Evolutionary conservation across 2,888 invertebrate genomes (phyloP).

Genomic region (Netelia fuscicornis): DNA sequence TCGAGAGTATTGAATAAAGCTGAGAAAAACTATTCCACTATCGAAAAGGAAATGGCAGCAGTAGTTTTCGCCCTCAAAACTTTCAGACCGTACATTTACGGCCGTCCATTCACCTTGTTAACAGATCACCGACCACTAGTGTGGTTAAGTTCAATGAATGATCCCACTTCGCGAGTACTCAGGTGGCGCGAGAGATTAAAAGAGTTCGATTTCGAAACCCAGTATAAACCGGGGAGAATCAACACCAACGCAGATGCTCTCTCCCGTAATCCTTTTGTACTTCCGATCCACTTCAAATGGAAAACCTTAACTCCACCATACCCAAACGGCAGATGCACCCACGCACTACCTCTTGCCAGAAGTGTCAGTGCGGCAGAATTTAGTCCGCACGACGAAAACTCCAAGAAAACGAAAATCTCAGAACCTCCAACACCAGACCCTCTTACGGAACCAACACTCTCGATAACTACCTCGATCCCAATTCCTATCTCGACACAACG

Average conservation of each 20-base stretch:
- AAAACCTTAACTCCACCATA: too few species aligned
- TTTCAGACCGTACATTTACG: neutral
- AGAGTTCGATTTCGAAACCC: neutral
- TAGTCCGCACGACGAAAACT: too few species aligned
- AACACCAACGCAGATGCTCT: neutral
- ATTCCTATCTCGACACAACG: too few species aligned
- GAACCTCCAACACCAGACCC: too few species aligned
- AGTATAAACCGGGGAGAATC: neutral
- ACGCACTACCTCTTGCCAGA: too few species aligned
- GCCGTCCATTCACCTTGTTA: conserved; percentile 8
- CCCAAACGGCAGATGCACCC: too few species aligned
- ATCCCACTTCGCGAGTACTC: neutral
- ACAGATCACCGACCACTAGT: conserved; percentile 10
- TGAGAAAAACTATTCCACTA: neutral
- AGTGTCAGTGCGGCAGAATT: too few species aligned
- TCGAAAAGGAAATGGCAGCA: neutral
- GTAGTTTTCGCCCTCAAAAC: neutral
- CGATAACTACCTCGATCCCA: too few species aligned
- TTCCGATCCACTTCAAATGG: too few species aligned
- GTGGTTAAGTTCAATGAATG: neutral
- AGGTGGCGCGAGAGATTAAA: neutral
- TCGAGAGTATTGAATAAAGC: conserved; percentile 5
- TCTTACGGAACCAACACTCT: too few species aligned
- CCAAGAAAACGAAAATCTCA: too few species aligned
- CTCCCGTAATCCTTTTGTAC: too few species aligned